Evolutionary conservation across 2,888 invertebrate species (phyloP).

Genomic region (Eulithis testata): DNA sequence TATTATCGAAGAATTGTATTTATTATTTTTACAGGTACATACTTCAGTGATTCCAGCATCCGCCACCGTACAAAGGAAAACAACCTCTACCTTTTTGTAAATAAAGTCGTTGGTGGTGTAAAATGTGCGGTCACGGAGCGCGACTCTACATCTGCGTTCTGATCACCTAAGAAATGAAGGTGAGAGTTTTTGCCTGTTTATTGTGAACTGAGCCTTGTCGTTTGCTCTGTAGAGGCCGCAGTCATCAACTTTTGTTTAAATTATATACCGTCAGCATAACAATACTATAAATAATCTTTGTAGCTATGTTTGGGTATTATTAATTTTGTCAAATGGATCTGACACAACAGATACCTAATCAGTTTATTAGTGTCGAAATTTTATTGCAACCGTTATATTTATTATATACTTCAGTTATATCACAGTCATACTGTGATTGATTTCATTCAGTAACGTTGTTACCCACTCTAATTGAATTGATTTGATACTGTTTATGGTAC

Average conservation of each 20-base stretch:
- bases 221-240: conserved; percentile 37
- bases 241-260: conserved; percentile 29
- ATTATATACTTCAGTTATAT: too few species aligned
- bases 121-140: conserved; percentile 51
- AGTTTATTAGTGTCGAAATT: too few species aligned
- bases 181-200: conserved; percentile 49
- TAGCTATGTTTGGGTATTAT: too few species aligned
- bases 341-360: too few species aligned
- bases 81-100: conserved; percentile 12
- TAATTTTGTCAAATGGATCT: too few species aligned
- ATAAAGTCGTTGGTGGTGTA: conserved; percentile 37
- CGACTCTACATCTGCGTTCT: conserved; percentile 45
- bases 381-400: too few species aligned
- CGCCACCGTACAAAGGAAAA: conserved; percentile 4
- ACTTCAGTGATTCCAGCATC: conserved; percentile 1
- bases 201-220: conserved; percentile 40
- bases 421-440: too few species aligned
- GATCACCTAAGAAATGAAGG: conserved; percentile 59
- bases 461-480: too few species aligned
- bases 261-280: conserved; percentile 26
- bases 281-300: background rate
- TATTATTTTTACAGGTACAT: conserved; percentile 19
- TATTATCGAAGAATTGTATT: background rate
- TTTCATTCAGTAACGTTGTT: too few species aligned
- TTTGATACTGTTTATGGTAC: too few species aligned